Percentiles rank a stretch among this genome's conserved stretches.
These are phyloP conservation scores for Sinocyclocheilus anshuiensis DNA, from an alignment of 2,113 vertebrate genomes.

Conservation along the genomic window DNA sequence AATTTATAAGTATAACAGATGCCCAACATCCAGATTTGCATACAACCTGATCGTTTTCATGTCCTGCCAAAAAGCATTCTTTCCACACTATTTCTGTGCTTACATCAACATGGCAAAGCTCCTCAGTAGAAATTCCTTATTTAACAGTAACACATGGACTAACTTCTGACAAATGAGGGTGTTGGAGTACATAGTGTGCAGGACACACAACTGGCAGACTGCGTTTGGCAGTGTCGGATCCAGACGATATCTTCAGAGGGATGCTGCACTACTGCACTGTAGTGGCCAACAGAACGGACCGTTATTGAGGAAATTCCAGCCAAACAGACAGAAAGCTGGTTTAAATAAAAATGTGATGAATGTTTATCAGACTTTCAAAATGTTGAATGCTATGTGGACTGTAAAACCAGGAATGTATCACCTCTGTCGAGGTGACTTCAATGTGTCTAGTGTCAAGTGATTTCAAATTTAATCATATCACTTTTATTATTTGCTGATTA, in stretches of 20 bases:
- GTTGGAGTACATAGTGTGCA: not conserved
- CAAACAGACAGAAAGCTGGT: slow-evolving; percentile 18
- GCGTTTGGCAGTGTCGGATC: slow-evolving; percentile 8
- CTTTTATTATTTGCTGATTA: not conserved
- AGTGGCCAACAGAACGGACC: slow-evolving; percentile 40
- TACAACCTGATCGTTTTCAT: slow-evolving; percentile 24
- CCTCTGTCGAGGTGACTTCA: not conserved
- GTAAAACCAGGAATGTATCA: not conserved
- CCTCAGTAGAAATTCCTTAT: slow-evolving; percentile 41
- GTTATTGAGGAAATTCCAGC: slow-evolving; percentile 56
- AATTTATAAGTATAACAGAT: slow-evolving; percentile 26
- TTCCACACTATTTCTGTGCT: slow-evolving; percentile 12
- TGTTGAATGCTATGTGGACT: not conserved
- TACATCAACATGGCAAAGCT: slow-evolving; percentile 48
- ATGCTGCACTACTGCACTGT: slow-evolving; percentile 15
- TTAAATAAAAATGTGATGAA: slow-evolving; percentile 7
- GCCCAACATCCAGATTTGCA: not conserved
- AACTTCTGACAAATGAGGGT: slow-evolving; percentile 17
- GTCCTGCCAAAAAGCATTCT: slow-evolving; percentile 42
- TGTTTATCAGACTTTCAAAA: slow-evolving; percentile 39
- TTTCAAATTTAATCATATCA: not conserved
- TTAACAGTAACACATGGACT: slow-evolving; percentile 48
- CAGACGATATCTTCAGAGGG: slow-evolving; percentile 23
- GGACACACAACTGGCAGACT: slow-evolving; percentile 10
- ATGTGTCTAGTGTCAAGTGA: not conserved